Evolutionary conservation across 2,797 vertebrate species (phyloP), one percentile per base, ranked within the genome.

Genomic region (Tangara arthus): DNA sequence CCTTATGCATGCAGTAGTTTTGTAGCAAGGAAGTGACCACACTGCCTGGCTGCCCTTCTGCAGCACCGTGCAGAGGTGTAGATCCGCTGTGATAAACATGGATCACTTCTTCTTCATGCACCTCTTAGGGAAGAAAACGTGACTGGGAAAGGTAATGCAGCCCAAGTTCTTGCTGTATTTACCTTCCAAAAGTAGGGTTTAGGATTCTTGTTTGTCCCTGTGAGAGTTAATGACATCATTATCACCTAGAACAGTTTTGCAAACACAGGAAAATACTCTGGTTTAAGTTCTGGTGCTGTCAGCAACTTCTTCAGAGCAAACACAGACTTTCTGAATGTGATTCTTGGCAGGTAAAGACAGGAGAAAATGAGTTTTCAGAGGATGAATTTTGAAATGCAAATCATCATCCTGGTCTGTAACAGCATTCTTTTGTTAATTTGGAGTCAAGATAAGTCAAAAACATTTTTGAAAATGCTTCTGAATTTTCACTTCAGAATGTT

Each of bases 341-440:
- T 93, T 94, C 65, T 91, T 96, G 94, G 89, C 95, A 93, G 82
- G 65, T 89, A 94, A 92, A 93, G 63, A 72, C 42, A 73, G 87
- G 76, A 87, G 79, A 85, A 89, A 86, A 49, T 50, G 50, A 87
- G 75, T 37, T 80, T 93, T 93, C 75, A 95, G 63, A 59, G 64
- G 44, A 82, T 93, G 30, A 63, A 59, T 94, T 95, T 90, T 76
- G n/a, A 92, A 94, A 80, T 24, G 2, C 65, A 59, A 47, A 60
- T 93, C 42, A 66, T 75, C 35, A 42, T 84, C 22, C 39, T 59
- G 71, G 23, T 44, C 71, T 73, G 70, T 61, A 87, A 64, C 39
- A 71, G 50, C 75, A 76, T 56, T 89, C 13, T 90, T 64, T 34
- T 87, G 47, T 88, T 94, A 71, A 87, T 93, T 69, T 64, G 61